Evolutionary conservation across 2,888 invertebrate genomes (phyloP), one percentile per base, ranked within the genome.

Genomic region (Heteromurus nitidus): DNA sequence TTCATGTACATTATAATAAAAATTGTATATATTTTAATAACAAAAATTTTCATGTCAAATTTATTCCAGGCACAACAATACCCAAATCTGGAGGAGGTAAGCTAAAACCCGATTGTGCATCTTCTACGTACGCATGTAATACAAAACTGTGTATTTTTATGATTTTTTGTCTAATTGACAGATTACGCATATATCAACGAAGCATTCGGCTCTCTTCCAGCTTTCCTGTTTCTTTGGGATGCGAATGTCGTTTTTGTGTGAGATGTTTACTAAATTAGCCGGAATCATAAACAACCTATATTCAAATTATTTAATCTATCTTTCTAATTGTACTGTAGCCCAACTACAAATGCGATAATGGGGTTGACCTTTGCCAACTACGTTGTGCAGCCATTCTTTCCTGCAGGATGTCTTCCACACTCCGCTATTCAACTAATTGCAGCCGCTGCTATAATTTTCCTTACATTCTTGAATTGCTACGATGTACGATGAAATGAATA

Each of bases 401-500:
- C 94, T 0, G 92, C 91, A 28, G 97, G 97, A 89, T 92, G 93
- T 30, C 95, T 96, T 13, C 96, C 97, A 0, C 92, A 93, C 60
- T 92, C 91, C 83, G 96, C 96, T 22, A 94, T 97, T 3, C 92
- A 94, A 85, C 92, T 98, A 9, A 91, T 99, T 79, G 98, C 98
- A 9, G 97, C 96, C 65, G 91, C 94, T 74, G 93, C 96, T 86
- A 96, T 96, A 55, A 30, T 65, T 62, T 75, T 90, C 91, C 3
- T 90, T 95, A 95, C 95, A 91, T 90, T 96, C 64, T 91, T 97
- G 79, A 99, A 99, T 90, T 98, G 98, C 89, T 96, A 94, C 90
- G 96, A 97, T 89, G 98, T 99, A 7, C 96, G 96, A 91, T 96
- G n/a, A n/a, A n/a, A n/a, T n/a, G n/a, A n/a, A n/a, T n/a, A n/a